These are phyloP conservation scores for Nomada ferruginata DNA, from an alignment of 2,888 invertebrate species.

Conservation along the genomic window DNA sequence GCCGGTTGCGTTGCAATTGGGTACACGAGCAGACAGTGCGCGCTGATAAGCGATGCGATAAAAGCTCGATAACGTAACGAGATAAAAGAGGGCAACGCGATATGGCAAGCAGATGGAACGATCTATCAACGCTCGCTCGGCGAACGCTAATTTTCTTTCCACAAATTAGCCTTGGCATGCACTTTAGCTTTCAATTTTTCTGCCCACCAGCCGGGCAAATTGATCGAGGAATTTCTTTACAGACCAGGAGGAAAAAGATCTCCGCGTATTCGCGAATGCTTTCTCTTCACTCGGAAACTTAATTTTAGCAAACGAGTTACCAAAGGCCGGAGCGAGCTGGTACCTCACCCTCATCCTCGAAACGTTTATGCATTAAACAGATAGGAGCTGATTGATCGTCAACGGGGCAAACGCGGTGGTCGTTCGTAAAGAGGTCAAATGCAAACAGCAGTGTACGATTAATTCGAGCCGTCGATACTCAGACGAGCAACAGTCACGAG, in stretches of 20 bases:
- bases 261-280: too few species aligned
- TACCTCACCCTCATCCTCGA: not conserved
- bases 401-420: not conserved
- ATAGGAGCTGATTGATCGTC: conserved; percentile 13
- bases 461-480: not conserved
- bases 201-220: not conserved
- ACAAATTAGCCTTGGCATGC: not conserved
- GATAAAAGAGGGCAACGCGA: conserved; percentile 33
- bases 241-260: not conserved
- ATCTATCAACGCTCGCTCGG: not conserved
- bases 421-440: conserved; percentile 24
- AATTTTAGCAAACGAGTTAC: not conserved
- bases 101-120: conserved; percentile 11
- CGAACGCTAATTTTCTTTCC: not conserved
- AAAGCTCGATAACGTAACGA: conserved; percentile 40
- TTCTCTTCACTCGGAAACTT: not conserved
- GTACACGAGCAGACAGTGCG: conserved; percentile 29
- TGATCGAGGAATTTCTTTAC: not conserved
- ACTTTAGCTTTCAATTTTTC: not conserved
- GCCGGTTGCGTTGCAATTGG: conserved; percentile 40
- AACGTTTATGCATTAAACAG: conserved; percentile 7
- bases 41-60: conserved; percentile 54
- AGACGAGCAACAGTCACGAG: not conserved
- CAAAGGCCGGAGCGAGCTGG: not conserved
- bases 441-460: not conserved